Evolutionary conservation across 2,888 invertebrate genomes (phyloP), one percentile per base, ranked within the genome.

Genomic region (Cryptocheilus praepositus): DNA sequence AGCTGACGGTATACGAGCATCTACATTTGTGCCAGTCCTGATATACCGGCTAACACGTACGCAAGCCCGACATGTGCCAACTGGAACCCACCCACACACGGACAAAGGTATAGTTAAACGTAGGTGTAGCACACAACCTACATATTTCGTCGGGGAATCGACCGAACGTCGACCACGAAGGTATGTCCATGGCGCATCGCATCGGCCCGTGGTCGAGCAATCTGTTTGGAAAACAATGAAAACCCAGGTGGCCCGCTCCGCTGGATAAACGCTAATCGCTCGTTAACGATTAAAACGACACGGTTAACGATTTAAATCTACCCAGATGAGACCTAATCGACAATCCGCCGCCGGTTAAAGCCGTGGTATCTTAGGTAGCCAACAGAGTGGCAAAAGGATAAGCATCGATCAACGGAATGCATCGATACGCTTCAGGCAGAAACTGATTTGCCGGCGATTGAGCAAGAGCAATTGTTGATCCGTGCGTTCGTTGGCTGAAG

Each of bases 141-240:
- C 67, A 70, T 73, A 61, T 64, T 71, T 55, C 59, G 66, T 64
- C 59, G 59, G 62, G 54, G 68, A 73, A 76, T 73, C 75, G 76
- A 73, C 68, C 75, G 63, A 67, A 56, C 45, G 21, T 19, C 46
- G 49, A 43, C 55, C 19, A 45, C 64, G 64, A 46, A 64, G 61
- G 63, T 54, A 57, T 63, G 53, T 63, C 45, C 36, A 36, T 62
- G 46, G 46, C 36, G 65, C 61, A 61, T 73, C 71, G 69, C 59
- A 52, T 69, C 56, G 16, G 49, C 46, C 58, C 59, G 61, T 21
- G 68, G 71, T 66, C 63, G 58, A 63, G 58, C 70, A 61, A 71
- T 71, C 68, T 60, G 51, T 57, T 57, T 51, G 51, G 55, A 72
- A 67, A 70, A 59, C 63, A 61, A 59, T 62, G 60, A 59, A 16